Evolutionary conservation across 2,113 vertebrate genomes (phyloP), one percentile per base, ranked within the genome.

Genomic region (Boleophthalmus pectinirostris): DNA sequence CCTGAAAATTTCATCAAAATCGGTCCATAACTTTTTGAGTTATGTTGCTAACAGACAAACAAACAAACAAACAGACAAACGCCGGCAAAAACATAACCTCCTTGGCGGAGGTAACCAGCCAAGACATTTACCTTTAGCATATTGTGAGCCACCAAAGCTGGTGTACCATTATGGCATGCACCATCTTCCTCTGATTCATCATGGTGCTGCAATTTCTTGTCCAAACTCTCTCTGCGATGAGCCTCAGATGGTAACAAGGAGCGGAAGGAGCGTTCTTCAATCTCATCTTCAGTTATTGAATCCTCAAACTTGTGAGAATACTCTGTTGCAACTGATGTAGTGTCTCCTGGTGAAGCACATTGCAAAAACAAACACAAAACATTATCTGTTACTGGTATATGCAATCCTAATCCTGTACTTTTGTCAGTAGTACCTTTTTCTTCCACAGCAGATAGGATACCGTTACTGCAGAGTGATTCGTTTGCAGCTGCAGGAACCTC

Each of bases 301-400:
- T 98, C 96, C 71, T 97, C 97, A 85, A 98, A 97, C 92, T 97
- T 98, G 29, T 96, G 83, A 20, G 97, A 98, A 89, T 94, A 97
- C 70, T 97, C 96, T 60, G 96, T 96, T 79, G 93, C 96, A 75
- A 96, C 66, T 9, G 96, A 98, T 29, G 92, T 90, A 0, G 91
- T 95, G 87, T 98, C 96, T 93, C 80, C 86, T 90, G 18, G n/a
- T 3, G n/a, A 1, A 13, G 1, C 12, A 70, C 23, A 25, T n/a
- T 49, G 45, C 78, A 24, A 72, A 53, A 1, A 68, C 7, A 1
- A 46, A 66, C 43, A 66, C 15, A 12, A 33, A 61, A 33, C 38
- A n/a, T 11, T 38, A 16, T 43, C 33, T 13, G 33, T 33, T 61
- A 64, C 29, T 38, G 16, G 7, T n/a, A 35, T n/a, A 18, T 5